Evolutionary conservation across 2,113 vertebrate genomes (phyloP), one percentile per base, ranked within the genome.

Genomic region (Anhinga anhinga): DNA sequence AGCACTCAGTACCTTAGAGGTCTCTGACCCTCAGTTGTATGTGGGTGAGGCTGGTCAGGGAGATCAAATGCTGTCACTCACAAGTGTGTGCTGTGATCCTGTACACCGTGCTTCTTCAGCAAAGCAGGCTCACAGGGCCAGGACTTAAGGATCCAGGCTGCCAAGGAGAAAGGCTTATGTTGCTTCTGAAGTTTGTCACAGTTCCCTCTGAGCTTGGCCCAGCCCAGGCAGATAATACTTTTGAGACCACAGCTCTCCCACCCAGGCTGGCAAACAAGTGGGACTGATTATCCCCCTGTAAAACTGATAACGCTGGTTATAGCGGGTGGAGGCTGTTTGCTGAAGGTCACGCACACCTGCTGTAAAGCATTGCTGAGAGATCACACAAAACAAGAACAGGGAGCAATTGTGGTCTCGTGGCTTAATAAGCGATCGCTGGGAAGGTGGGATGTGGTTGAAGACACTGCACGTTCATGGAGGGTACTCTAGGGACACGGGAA

Each of bases 261-360:
- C 25, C 40, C 0, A 0, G n/a, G 7, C 50, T 47, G 70, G 73
- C 38, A 55, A 76, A 53, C 29, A 71, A 26, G 34, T 3, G 16
- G n/a, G 27, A 11, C 36, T 53, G 76, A 65, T 73, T 65, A 65
- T 69, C 49, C 29, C 53, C 6, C 15, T n/a, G 34, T 55, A 74
- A 79, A 85, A 63, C 36, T 40, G 70, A 32, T 71, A 38, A 29
- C 3, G 9, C 38, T 72, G n/a, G 8, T 30, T 52, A 45, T 9
- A 80, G 70, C 53, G 70, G 70, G 12, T 52, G 76, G 76, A 66
- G 59, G 72, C 34, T 53, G 49, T 22, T 91, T 47, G 30, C 76
- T 91, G 84, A 84, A 80, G 71, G 53, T 80, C 86, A 26, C 1
- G 0, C 27, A 81, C 27, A 83, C 9, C 53, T 55, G 70, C 42